A percentile compares a stretch with the other conserved stretches of the same genome.
Conservation (phyloP, 2,113 vertebrate species). For the Noctilio leporinus region DNA sequence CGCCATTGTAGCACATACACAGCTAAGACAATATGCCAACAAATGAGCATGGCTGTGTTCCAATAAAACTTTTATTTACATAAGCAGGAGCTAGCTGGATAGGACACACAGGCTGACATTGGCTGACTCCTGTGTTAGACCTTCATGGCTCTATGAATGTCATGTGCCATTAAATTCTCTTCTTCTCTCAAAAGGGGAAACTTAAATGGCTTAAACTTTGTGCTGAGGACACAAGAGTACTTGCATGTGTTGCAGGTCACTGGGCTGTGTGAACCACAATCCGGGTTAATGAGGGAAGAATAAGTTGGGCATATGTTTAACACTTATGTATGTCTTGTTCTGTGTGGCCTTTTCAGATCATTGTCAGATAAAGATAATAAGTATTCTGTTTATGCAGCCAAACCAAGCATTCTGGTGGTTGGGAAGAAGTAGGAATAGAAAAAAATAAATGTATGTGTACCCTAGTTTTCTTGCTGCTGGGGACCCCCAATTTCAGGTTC, state of each 20-base stretch:
- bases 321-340: background rate
- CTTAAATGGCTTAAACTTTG: background rate
- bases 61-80: slow-evolving; percentile 19
- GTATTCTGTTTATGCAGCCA: background rate
- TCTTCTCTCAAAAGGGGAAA: background rate
- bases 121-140: background rate
- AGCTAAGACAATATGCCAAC: background rate
- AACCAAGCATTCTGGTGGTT: background rate
- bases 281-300: background rate
- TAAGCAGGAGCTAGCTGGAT: background rate
- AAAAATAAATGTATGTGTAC: background rate
- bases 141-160: background rate
- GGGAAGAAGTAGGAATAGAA: background rate
- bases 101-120: background rate
- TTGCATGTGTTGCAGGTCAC: background rate
- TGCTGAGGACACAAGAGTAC: background rate
- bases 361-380: background rate
- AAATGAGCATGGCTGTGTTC: background rate
- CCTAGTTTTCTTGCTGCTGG: background rate
- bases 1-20: background rate
- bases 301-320: background rate
- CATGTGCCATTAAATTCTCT: background rate
- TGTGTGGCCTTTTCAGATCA: background rate
- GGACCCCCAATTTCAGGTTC: background rate
- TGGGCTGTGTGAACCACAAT: background rate